Percentiles rank a stretch among this genome's conserved stretches.
Evolutionary conservation across 2,888 invertebrate genomes (phyloP).

Genomic region (Phalera bucephala): DNA sequence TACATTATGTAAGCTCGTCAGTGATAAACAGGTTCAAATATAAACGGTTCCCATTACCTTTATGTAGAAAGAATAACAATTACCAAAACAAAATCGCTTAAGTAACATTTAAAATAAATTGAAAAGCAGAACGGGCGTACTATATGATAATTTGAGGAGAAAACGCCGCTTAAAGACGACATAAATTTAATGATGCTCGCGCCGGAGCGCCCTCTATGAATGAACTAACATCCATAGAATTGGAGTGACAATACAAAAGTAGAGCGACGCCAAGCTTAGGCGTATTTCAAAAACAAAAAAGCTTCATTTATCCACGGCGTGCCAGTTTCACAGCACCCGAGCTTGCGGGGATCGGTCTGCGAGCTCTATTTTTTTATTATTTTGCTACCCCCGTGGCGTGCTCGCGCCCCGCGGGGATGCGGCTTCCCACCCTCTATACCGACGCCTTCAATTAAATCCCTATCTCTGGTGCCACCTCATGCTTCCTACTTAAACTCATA

Average conservation of each 20-base stretch:
- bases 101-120: no score
- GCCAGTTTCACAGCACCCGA: constrained; percentile 81
- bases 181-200: constrained; percentile 63
- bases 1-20: no score
- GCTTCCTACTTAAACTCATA: constrained; percentile 75
- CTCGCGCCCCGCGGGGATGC: constrained; percentile 48
- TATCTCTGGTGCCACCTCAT: constrained; percentile 73
- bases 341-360: constrained; percentile 71
- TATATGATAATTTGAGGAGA: constrained; percentile 34
- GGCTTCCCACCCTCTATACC: constrained; percentile 48
- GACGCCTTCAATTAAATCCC: constrained; percentile 79
- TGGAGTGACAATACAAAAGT: constrained; percentile 74
- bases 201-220: constrained; percentile 50
- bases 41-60: no score
- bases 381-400: constrained; percentile 56
- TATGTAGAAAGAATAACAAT: no score
- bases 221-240: constrained; percentile 75
- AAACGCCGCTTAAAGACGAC: constrained; percentile 41
- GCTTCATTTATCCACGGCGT: constrained; percentile 80
- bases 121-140: constrained; percentile 8
- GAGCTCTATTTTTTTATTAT: constrained; percentile 77
- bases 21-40: no score
- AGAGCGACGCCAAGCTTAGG: constrained; percentile 73
- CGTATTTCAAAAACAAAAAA: constrained; percentile 79
- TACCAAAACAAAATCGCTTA: no score